A percentile compares a stretch with the other conserved stretches of the same genome.
Evolutionary conservation across 2,888 invertebrate species (phyloP).

Genomic region (Eilema griseolum): DNA sequence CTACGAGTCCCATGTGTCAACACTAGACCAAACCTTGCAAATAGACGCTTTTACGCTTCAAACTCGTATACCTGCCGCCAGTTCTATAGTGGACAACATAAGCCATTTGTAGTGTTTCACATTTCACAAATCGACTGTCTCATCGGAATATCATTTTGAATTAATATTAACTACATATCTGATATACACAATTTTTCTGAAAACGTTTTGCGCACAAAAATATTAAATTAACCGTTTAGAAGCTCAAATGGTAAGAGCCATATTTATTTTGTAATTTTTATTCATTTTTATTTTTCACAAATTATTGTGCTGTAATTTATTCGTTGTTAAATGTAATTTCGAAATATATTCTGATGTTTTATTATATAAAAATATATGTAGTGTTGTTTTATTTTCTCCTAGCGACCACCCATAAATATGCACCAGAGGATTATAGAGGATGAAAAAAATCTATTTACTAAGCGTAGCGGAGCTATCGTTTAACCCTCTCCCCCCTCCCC

Average conservation of each 20-base stretch:
- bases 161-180: conserved; percentile 71
- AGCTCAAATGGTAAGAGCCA: conserved; percentile 42
- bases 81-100: conserved; percentile 21
- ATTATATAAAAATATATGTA: conserved; percentile 67
- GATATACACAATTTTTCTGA: conserved; percentile 70
- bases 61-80: conserved; percentile 37
- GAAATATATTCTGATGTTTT: conserved; percentile 85
- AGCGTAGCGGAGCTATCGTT: too few relatives aligned
- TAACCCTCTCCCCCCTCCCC: too few relatives aligned
- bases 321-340: conserved; percentile 78
- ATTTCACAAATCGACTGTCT: conserved; percentile 60
- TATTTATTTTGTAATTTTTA: conserved; percentile 33
- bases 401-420: neutral
- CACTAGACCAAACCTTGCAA: conserved; percentile 23
- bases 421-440: too few relatives aligned
- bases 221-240: conserved; percentile 57
- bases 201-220: conserved; percentile 73
- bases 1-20: neutral
- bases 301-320: conserved; percentile 55
- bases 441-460: too few relatives aligned
- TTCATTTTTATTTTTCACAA: conserved; percentile 34
- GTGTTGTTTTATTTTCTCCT: conserved; percentile 61
- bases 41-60: conserved; percentile 32
- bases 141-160: conserved; percentile 71
- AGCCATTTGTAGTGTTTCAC: conserved; percentile 23